These are phyloP conservation scores for Strix uralensis DNA, from an alignment of 2,113 vertebrate species.

Conservation along the genomic window DNA sequence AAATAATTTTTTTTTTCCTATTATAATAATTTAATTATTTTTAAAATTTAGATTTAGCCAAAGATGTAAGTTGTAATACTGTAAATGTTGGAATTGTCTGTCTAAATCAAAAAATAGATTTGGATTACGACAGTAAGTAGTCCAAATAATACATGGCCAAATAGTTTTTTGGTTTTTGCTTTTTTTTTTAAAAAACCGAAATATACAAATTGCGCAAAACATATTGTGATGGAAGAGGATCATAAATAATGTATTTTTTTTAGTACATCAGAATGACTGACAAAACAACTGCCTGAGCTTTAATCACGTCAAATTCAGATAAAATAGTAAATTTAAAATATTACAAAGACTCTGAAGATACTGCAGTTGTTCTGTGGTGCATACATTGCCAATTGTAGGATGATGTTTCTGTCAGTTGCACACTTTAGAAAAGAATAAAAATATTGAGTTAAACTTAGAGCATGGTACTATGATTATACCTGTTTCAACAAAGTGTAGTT, in stretches of 20 bases:
- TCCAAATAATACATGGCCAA: neutral
- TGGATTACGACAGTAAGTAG: neutral
- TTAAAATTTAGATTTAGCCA: neutral
- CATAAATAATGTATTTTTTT: neutral
- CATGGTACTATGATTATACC: slow-evolving; percentile 76
- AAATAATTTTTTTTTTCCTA: neutral
- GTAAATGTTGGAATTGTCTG: neutral
- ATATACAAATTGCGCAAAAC: neutral
- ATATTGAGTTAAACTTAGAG: slow-evolving; percentile 48
- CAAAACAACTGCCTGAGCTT: slow-evolving; percentile 48
- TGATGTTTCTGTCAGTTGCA: neutral
- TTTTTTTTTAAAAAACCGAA: neutral
- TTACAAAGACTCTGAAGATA: neutral
- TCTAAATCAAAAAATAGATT: neutral
- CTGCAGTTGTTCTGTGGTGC: slow-evolving; percentile 36
- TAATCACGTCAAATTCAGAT: neutral
- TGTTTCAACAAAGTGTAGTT: slow-evolving; percentile 98
- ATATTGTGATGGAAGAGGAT: neutral
- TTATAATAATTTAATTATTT: neutral
- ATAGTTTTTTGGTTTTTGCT: neutral
- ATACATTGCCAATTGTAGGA: neutral
- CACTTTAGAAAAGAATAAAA: slow-evolving; percentile 36
- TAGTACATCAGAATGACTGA: slow-evolving; percentile 16
- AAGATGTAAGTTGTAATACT: neutral
- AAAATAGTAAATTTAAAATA: neutral